A percentile compares a stretch with the other conserved stretches of the same genome.
Conservation (phyloP, 2,888 invertebrate species). For the Hemithea aestivaria region DNA sequence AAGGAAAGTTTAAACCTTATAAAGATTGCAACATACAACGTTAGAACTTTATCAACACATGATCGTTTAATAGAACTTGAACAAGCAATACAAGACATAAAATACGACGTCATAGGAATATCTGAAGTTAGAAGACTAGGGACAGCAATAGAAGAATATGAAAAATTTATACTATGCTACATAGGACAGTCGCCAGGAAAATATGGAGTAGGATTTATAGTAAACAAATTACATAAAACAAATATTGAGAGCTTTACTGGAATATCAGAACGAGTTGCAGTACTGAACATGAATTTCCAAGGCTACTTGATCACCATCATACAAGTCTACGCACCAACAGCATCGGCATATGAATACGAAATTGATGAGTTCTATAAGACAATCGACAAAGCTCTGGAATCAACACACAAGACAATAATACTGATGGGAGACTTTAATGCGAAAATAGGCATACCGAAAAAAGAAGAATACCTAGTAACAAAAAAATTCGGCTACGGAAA, state of each 20-base stretch:
- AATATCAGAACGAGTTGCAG: conserved; percentile 10
- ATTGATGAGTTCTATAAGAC: background rate
- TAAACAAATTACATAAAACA: conserved; percentile 15
- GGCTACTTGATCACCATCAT: no score
- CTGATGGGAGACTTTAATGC: no score
- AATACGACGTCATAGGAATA: conserved; percentile 1
- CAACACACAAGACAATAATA: conserved; percentile 12
- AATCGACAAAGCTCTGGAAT: conserved; percentile 12
- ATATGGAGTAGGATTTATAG: conserved; percentile 20
- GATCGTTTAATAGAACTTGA: no score
- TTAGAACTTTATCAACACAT: no score
- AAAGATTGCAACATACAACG: no score
- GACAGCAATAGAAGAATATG: conserved; percentile 15
- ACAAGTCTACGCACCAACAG: no score
- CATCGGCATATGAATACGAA: no score
- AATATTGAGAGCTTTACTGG: conserved; percentile 16
- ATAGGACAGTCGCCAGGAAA: conserved; percentile 10
- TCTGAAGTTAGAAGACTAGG: conserved; percentile 16
- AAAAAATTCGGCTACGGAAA: background rate
- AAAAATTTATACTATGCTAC: conserved; percentile 12
- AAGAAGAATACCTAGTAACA: conserved; percentile 10
- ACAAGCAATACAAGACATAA: no score
- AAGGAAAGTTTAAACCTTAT: no score
- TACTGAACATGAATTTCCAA: conserved; percentile 4
- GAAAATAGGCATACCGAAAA: conserved; percentile 6